Base-by-base conservation (phyloP, 2,888 invertebrate species). In the Tachina grossa region DNA sequence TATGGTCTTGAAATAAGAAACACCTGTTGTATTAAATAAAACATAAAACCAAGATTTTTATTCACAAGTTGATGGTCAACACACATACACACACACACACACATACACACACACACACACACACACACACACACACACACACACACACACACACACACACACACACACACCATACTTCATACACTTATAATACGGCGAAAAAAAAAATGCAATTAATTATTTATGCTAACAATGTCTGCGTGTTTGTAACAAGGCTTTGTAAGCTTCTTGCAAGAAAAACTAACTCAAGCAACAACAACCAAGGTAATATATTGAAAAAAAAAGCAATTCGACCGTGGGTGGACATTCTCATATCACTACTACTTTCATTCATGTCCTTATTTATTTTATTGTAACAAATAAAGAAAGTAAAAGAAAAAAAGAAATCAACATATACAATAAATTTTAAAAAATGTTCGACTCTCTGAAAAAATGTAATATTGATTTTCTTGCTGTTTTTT, bases 151-250 rank as follows among this genome's bases (percentile, higher is more conserved):
- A 31, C 10, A 39, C 10, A 11, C 13, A 19, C 19, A 47, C 9
- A 22, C 31, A 47, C 3, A 3, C 2, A 22, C 22, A 22, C n/a
- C n/a, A n/a, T n/a, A n/a, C n/a, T n/a, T n/a, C n/a, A n/a, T n/a
- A n/a, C n/a, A n/a, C n/a, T n/a, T 6, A 22, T 13, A 41, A 55
- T 6, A 22, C 9, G 14, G 13, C 19, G 19, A 66, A 9, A 39
- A 65, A 39, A 65, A 65, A 51, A 65, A 69, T 78, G 65, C 51
- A 78, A 75, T 85, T 76, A 71, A 74, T 85, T 83, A 85, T 83
- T 85, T 71, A 66, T 82, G 65, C 66, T 83, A 82, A 79, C 85
- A 85, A 66, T 85, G 78, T 85, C 75, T 79, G 71, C 85, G 71
- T 82, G 82, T 72, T 66, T 22, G 19, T 71, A 51, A 65, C 85